Conservation (phyloP, 2,888 invertebrate species). For the Clunio marinus region DNA sequence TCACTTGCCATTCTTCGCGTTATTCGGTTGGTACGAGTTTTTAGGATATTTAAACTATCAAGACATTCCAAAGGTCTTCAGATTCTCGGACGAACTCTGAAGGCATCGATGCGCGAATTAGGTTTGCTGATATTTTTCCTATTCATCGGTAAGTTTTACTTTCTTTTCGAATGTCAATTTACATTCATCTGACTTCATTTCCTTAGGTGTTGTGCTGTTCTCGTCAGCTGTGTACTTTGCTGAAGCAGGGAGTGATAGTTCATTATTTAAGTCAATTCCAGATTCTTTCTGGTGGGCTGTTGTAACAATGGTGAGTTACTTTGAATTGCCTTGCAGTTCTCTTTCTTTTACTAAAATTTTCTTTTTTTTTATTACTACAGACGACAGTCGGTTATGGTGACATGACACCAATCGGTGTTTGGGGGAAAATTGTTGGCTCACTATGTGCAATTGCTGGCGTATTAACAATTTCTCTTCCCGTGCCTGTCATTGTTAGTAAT, state of each 20-base stretch:
- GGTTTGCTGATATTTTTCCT: conserved; percentile 99
- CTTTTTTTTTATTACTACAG: not conserved
- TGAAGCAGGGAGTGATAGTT: conserved; percentile 99
- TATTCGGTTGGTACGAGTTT: conserved; percentile 97
- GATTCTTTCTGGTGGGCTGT: conserved; percentile 99
- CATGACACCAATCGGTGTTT: conserved; percentile 83
- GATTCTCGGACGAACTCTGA: conserved; percentile 96
- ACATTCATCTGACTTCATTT: conserved; percentile 55
- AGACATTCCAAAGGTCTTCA: conserved; percentile 99
- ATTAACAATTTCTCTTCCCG: conserved; percentile 96
- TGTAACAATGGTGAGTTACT: conserved; percentile 88
- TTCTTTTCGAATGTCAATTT: not conserved
- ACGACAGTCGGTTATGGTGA: conserved; percentile 39
- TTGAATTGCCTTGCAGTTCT: not conserved
- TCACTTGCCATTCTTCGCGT: conserved; percentile 97
- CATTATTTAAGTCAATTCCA: conserved; percentile 99
- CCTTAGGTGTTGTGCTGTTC: conserved; percentile 99
- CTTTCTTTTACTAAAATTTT: not conserved
- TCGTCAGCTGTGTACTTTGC: conserved; percentile 99
- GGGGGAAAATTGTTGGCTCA: conserved; percentile 98
- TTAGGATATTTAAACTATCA: conserved; percentile 99
- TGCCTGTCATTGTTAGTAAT: conserved; percentile 99
- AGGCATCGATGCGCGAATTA: conserved; percentile 98
- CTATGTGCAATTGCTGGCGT: conserved; percentile 99
- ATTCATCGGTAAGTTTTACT: conserved; percentile 85